Base-by-base conservation (phyloP, 2,797 vertebrate species). In the Tachyglossus aculeatus region DNA sequence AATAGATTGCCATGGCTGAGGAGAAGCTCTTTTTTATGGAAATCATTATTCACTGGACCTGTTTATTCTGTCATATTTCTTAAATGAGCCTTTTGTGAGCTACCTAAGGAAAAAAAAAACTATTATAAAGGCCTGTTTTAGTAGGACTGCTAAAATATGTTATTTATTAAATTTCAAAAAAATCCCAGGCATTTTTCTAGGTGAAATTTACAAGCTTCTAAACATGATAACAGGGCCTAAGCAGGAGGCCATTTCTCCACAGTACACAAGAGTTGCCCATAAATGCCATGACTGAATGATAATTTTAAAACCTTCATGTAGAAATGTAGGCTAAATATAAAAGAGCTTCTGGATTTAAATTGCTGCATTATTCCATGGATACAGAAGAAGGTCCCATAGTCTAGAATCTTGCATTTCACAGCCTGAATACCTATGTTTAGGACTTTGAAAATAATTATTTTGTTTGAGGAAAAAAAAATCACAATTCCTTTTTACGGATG, bases 171-270 rank as follows among this genome's bases (percentile, higher is more conserved):
- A 18, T 43, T 71, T 86, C 41, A 5, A 74, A 73, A 85, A 56
- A 22, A 36, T 38, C 67, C 16, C 37, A 55, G 38, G 19, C 13
- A 45, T 1, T 69, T 78, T 69, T 68, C 14, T 12, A 61, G 29
- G 41, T 27, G 3, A 62, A 60, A 72, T 51, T 57, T 58, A 57
- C 12, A 43, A 40, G 61, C 68, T 80, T 80, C 66, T 69, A 78
- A 58, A 60, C 45, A 65, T 51, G 59, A 24, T 44, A 44, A 80
- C 60, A 62, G 36, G 12, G 19, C 29, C 14, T 15, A 38, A 45
- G 36, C 54, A 69, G 50, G 0, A 1, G 38, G 29, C 3, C 24
- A 56, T 62, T 80, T 29, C 50, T 34, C 18, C 27, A 34, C 6
- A 32, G 15, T 31, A 50, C 19, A 44, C 48, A 73, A 37, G 19